phyloP scores from a whole-genome alignment of 2,888 invertebrate genomes.

The Thera obeliscata region DNA sequence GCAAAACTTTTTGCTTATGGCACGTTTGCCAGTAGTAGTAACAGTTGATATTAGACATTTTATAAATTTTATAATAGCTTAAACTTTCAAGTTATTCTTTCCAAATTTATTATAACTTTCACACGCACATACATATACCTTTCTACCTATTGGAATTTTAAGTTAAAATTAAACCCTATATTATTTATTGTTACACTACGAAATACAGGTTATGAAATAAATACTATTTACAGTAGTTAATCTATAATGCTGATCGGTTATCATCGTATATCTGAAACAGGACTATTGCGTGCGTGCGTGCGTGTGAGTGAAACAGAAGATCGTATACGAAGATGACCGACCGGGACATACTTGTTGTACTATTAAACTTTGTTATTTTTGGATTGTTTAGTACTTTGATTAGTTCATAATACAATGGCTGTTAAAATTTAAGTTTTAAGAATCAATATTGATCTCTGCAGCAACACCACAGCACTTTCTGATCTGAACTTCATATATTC shows the following conservation, averaged over 20 bases:
- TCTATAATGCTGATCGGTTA: not conserved
- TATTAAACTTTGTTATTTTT: slow-evolving; percentile 9
- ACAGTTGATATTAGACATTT: not conserved
- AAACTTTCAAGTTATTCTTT: not conserved
- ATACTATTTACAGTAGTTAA: not conserved
- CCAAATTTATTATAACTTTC: not conserved
- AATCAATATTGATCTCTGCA: slow-evolving; percentile 29
- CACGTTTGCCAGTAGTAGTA: not conserved
- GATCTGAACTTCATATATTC: slow-evolving; percentile 30
- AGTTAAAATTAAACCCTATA: not conserved
- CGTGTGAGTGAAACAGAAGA: not conserved
- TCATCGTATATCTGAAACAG: slow-evolving; percentile 1
- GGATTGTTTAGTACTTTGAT: slow-evolving; percentile 31
- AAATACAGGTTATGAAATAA: not conserved
- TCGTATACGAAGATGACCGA: not conserved
- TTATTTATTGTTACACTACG: not conserved
- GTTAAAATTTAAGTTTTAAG: slow-evolving; percentile 35
- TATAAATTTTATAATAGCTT: not conserved
- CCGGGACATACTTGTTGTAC: not conserved
- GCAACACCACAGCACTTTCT: slow-evolving; percentile 17
- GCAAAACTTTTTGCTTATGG: not conserved
- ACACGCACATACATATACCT: not conserved
- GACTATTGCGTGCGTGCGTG: too few relatives aligned
- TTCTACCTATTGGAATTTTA: not conserved
- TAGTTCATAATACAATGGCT: slow-evolving; percentile 35